Percentiles rank a stretch among this genome's conserved stretches.
phyloP scores from a whole-genome alignment of 1,140 invertebrate genomes.

The Drosophila setifemur region DNA sequence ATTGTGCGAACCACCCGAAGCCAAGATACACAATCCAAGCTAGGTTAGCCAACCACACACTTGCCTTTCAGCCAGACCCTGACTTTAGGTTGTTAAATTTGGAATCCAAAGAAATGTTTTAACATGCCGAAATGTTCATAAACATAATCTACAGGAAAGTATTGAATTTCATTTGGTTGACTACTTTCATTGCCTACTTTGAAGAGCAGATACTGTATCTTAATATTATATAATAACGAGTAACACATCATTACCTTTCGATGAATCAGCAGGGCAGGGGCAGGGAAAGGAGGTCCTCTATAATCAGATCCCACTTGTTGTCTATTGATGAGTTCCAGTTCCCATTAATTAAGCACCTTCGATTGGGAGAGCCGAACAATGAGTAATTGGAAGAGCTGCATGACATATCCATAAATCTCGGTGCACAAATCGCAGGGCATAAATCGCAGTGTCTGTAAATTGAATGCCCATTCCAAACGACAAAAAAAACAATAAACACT shows the following conservation, averaged over 20 bases:
- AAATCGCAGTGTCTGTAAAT: slow-evolving; percentile 17
- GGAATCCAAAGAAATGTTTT: no score
- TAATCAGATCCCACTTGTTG: no score
- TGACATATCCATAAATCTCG: slow-evolving; percentile 69
- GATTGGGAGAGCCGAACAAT: slow-evolving; percentile 7
- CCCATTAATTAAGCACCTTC: background rate
- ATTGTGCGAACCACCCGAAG: slow-evolving; percentile 54
- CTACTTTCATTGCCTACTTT: slow-evolving; percentile 1
- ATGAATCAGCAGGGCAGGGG: no score
- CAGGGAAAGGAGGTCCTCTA: no score
- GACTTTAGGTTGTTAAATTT: background rate
- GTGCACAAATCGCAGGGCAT: slow-evolving; percentile 1
- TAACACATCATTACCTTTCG: no score
- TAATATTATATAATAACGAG: no score
- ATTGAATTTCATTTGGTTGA: no score
- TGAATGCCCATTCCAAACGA: background rate
- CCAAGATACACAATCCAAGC: background rate
- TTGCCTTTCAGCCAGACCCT: background rate
- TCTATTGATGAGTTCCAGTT: slow-evolving; percentile 9
- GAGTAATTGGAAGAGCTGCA: slow-evolving; percentile 10
- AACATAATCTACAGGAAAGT: no score
- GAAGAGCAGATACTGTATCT: background rate
- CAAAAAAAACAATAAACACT: slow-evolving; percentile 22
- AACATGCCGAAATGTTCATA: no score
- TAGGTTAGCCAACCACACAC: background rate